phyloP scores from a whole-genome alignment of 2,113 vertebrate species.

The Nothocercus nigrocapillus region DNA sequence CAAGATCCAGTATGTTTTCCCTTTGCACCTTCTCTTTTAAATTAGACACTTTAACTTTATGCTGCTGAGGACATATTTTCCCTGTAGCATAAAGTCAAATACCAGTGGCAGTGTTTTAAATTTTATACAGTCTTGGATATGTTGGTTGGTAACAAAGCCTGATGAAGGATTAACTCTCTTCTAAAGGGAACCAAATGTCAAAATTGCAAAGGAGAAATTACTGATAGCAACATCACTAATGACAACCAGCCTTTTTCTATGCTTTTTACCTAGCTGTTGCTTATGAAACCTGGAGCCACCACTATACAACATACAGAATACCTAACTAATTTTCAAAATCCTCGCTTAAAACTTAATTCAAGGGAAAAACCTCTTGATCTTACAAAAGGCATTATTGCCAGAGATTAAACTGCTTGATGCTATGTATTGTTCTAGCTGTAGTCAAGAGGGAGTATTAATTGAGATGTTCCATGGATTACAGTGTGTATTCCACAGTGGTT shows the following conservation, averaged over 20 bases:
- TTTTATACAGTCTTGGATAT: neutral
- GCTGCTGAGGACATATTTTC: neutral
- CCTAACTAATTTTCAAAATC: constrained; percentile 82
- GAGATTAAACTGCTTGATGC: constrained; percentile 96
- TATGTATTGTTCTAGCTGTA: constrained; percentile 89
- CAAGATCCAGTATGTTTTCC: neutral
- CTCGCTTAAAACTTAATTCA: constrained; percentile 77
- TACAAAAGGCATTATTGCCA: constrained; percentile 86
- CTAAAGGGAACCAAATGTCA: neutral
- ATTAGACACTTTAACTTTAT: constrained; percentile 42
- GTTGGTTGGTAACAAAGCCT: neutral
- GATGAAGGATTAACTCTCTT: constrained; percentile 23
- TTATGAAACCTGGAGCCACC: constrained; percentile 61
- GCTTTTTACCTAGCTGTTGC: constrained; percentile 54
- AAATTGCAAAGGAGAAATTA: constrained; percentile 34
- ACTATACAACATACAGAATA: constrained; percentile 59
- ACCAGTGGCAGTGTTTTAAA: constrained; percentile 48
- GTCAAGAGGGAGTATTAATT: constrained; percentile 89
- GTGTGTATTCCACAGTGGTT: constrained; percentile 84
- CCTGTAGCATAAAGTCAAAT: constrained; percentile 43
- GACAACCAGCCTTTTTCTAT: neutral
- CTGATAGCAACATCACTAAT: constrained; percentile 12
- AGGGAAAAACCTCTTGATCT: constrained; percentile 77
- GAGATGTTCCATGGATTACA: constrained; percentile 90
- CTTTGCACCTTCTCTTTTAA: constrained; percentile 36